phyloP scores from a whole-genome alignment of 1,140 invertebrate genomes.

The Hyphantria cunea region DNA sequence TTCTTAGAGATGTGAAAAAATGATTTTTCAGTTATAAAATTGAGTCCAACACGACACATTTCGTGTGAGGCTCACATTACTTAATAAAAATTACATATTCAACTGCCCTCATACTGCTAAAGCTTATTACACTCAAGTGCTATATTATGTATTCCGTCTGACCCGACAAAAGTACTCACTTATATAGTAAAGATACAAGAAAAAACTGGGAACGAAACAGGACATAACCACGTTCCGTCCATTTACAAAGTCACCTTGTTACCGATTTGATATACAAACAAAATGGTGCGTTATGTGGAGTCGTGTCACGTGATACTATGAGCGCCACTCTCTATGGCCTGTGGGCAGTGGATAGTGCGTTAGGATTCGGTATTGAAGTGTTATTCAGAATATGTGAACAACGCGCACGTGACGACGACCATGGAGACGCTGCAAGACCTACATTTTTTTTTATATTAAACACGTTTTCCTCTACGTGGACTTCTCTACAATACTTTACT shows the following conservation, averaged over 20 bases:
- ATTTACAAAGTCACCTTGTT: conserved; percentile 30
- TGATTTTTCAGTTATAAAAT: too few species aligned
- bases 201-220: conserved; percentile 18
- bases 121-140: too few species aligned
- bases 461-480: not conserved
- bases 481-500: too few species aligned
- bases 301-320: conserved; percentile 58
- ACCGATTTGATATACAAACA: conserved; percentile 38
- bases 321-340: conserved; percentile 31
- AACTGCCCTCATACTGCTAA: too few species aligned
- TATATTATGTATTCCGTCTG: not conserved
- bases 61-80: too few species aligned
- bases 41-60: too few species aligned
- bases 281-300: conserved; percentile 35
- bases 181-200: conserved; percentile 15
- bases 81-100: too few species aligned
- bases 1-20: too few species aligned
- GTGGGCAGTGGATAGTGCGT: conserved; percentile 61
- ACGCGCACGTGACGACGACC: conserved; percentile 47
- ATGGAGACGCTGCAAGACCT: conserved; percentile 44
- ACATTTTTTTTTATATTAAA: conserved; percentile 5
- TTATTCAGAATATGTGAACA: conserved; percentile 75
- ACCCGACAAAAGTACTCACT: conserved; percentile 1
- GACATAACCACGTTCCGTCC: conserved; percentile 26
- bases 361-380: conserved; percentile 64